phyloP scores from a whole-genome alignment of 2,113 vertebrate genomes.

The Helogale parvula region DNA sequence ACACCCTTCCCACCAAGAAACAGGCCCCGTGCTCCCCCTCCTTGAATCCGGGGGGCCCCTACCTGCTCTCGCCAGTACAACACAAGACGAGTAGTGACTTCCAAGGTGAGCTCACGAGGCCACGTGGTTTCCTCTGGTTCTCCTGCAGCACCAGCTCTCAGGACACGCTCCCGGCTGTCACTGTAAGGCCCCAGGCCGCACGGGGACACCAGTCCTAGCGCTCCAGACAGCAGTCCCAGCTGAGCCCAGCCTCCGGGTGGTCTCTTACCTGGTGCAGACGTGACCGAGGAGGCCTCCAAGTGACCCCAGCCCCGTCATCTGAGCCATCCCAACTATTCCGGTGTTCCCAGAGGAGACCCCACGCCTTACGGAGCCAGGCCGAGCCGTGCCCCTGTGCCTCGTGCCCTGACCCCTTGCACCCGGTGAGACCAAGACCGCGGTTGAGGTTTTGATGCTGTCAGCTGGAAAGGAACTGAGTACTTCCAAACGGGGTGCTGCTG shows the following conservation, averaged over 20 bases:
- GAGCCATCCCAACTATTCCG: not conserved
- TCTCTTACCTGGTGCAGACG: not conserved
- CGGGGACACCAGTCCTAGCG: too few relatives aligned
- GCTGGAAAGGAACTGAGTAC: fast-evolving
- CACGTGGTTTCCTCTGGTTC: not conserved
- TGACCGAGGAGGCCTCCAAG: too few relatives aligned
- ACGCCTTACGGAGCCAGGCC: not conserved
- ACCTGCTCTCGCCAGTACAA: not conserved
- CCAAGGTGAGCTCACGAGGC: not conserved
- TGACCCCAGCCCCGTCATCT: not conserved
- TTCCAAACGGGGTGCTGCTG: not conserved
- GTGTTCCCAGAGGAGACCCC: not conserved
- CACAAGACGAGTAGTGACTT: not conserved
- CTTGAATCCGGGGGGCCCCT: not conserved
- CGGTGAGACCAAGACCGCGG: not conserved
- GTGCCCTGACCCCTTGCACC: too few relatives aligned
- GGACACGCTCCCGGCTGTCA: not conserved
- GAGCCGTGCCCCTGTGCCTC: not conserved
- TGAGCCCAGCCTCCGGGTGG: not conserved
- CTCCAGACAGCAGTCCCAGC: not conserved
- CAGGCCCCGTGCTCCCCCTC: not conserved
- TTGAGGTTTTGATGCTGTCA: fast-evolving
- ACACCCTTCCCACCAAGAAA: not conserved
- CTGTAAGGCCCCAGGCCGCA: not conserved
- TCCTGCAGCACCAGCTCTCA: not conserved